phyloP scores from a whole-genome alignment of 2,113 vertebrate genomes.

The Semnopithecus entellus region DNA sequence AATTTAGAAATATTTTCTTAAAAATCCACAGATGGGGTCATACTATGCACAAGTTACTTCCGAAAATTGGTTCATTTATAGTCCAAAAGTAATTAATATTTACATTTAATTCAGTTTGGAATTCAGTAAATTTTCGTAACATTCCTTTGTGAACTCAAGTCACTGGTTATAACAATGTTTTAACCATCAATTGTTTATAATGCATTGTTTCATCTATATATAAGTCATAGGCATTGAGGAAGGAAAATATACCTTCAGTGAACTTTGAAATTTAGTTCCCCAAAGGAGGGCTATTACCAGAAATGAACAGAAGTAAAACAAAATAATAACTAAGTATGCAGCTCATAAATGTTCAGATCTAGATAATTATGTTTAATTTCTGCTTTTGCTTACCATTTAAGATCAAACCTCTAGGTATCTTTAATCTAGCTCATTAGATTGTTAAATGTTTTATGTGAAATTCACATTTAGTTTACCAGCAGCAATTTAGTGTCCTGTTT shows the following conservation, averaged over 20 bases:
- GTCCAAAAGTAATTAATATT: neutral
- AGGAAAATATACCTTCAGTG: neutral
- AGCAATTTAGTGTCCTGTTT: conserved; percentile 51
- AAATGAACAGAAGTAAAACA: neutral
- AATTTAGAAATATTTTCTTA: neutral
- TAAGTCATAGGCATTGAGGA: neutral
- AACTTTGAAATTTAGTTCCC: neutral
- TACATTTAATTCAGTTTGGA: neutral
- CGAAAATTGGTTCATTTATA: neutral
- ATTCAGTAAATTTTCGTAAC: neutral
- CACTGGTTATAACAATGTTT: neutral
- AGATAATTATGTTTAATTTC: neutral
- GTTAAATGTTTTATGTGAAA: conserved; percentile 52
- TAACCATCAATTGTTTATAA: neutral
- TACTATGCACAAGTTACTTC: neutral
- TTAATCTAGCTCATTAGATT: conserved; percentile 37
- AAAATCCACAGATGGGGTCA: neutral
- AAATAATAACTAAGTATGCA: neutral
- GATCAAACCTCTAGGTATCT: neutral
- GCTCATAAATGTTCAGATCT: conserved; percentile 11
- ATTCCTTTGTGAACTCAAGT: neutral
- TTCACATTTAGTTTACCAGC: neutral
- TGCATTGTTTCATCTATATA: neutral
- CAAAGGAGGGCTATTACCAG: neutral
- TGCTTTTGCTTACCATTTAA: conserved; percentile 11